Conservation (phyloP, 2,113 vertebrate genomes). For the Falcunculus frontatus region DNA sequence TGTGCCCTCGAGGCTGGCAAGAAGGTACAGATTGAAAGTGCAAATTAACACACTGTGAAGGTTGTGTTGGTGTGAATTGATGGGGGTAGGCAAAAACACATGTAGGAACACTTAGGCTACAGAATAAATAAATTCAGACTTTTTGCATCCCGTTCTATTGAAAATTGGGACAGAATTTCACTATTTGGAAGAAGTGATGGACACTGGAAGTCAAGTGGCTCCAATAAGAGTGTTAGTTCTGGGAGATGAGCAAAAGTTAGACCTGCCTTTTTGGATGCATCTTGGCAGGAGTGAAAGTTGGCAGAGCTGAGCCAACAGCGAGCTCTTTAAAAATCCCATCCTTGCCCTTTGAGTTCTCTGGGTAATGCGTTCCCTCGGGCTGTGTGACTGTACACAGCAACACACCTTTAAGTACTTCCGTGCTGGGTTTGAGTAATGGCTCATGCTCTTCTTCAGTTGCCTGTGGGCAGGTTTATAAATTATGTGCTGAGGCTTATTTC, state of each 20-base stretch:
- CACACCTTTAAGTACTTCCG: background rate
- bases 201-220: background rate
- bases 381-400: background rate
- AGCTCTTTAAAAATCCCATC: background rate
- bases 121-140: background rate
- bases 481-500: constrained; percentile 24
- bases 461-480: constrained; percentile 37
- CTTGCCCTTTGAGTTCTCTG: background rate
- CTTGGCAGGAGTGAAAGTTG: background rate
- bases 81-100: background rate
- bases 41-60: background rate
- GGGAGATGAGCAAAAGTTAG: background rate
- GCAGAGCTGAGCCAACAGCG: background rate
- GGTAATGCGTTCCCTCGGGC: background rate
- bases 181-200: background rate
- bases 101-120: background rate
- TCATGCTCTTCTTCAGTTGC: constrained; percentile 1
- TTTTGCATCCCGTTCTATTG: background rate
- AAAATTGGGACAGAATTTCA: background rate
- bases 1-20: background rate
- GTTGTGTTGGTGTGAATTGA: background rate
- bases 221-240: background rate
- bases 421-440: constrained; percentile 7
- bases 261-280: background rate
- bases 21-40: background rate